Evolutionary conservation across 1,140 invertebrate species (phyloP).

Genomic region (Dendrolimus punctatus): DNA sequence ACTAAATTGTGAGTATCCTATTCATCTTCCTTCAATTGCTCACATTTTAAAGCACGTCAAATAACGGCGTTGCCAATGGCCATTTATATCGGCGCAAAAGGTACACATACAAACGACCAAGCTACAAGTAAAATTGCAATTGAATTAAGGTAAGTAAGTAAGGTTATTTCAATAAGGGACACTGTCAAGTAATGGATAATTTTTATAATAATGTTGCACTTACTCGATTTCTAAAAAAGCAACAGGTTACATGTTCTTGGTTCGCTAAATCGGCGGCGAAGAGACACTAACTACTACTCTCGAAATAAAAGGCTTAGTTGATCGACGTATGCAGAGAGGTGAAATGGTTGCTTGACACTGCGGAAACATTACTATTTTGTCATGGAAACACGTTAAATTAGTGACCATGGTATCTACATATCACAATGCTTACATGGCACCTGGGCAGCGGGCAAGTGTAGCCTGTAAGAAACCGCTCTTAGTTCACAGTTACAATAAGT

Average conservation of each 20-base stretch:
- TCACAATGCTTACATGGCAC: slow-evolving; percentile 10
- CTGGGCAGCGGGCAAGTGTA: slow-evolving; percentile 9
- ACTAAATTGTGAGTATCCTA: too few species aligned
- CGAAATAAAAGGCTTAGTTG: slow-evolving; percentile 10
- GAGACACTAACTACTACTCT: slow-evolving; percentile 8
- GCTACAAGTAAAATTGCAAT: slow-evolving; percentile 12
- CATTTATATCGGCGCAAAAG: slow-evolving; percentile 13
- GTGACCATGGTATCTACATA: slow-evolving; percentile 19
- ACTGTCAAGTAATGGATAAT: slow-evolving; percentile 16
- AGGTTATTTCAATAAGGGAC: slow-evolving; percentile 16
- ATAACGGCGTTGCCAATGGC: too few species aligned
- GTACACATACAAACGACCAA: slow-evolving; percentile 4
- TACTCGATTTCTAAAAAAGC: slow-evolving; percentile 11
- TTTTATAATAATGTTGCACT: slow-evolving; percentile 15
- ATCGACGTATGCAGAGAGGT: slow-evolving; percentile 9
- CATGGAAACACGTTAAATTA: slow-evolving; percentile 24
- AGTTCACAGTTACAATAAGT: slow-evolving; percentile 26
- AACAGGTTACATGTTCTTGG: slow-evolving; percentile 16
- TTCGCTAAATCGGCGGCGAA: slow-evolving; percentile 12
- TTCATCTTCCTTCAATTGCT: too few species aligned
- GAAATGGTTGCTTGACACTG: slow-evolving; percentile 14
- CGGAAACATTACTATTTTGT: slow-evolving; percentile 12
- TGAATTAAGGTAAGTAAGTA: slow-evolving; percentile 9
- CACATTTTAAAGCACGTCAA: too few species aligned
- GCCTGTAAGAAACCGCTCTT: slow-evolving; percentile 13